A percentile compares a stretch with the other conserved stretches of the same genome.
Evolutionary conservation across 2,113 vertebrate genomes (phyloP).

Genomic region (Pelecanoides urinatrix): DNA sequence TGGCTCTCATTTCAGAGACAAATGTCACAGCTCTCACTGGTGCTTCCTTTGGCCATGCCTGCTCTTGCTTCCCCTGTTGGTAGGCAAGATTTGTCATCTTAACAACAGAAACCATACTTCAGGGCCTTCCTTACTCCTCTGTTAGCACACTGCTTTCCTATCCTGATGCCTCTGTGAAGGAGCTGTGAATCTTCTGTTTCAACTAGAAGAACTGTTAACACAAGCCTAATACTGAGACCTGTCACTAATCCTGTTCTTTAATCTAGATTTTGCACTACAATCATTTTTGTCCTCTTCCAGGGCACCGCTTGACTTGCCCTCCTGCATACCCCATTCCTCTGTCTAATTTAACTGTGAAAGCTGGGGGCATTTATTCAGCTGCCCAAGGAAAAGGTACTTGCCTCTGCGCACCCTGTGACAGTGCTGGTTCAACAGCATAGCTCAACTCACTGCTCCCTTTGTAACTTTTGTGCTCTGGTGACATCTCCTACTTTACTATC

Average conservation of each 20-base stretch:
- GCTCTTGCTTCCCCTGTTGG: neutral
- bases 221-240: neutral
- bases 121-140: neutral
- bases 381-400: neutral
- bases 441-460: neutral
- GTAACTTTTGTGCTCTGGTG: neutral
- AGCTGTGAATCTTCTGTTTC: neutral
- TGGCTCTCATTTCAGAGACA: neutral
- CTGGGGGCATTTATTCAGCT: neutral
- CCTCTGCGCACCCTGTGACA: too few species aligned
- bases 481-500: neutral
- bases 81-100: neutral
- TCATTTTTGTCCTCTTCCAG: neutral
- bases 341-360: too few species aligned
- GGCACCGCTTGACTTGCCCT: neutral
- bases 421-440: neutral
- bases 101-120: neutral
- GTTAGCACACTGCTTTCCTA: neutral
- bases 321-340: neutral
- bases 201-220: neutral
- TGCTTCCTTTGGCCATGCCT: neutral
- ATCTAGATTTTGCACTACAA: neutral
- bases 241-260: neutral
- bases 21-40: neutral
- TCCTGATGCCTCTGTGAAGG: neutral